phyloP scores from a whole-genome alignment of 2,113 vertebrate species.

The Scomber scombrus region DNA sequence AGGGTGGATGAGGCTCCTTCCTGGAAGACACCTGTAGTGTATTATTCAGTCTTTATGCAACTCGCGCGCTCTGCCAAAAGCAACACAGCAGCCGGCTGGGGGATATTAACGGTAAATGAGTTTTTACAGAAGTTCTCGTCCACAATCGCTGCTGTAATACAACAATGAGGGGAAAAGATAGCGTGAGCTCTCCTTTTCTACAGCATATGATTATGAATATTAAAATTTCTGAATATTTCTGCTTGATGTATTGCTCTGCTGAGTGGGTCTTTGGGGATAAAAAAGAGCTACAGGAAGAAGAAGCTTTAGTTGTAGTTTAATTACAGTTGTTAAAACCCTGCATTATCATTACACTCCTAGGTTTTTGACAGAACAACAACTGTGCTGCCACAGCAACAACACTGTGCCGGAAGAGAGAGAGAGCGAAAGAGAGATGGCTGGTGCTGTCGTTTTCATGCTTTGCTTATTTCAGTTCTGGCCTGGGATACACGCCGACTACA shows the following conservation, averaged over 20 bases:
- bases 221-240: conserved; percentile 17
- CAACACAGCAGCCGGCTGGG: conserved; percentile 18
- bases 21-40: conserved; percentile 38
- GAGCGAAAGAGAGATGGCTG: background rate
- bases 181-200: conserved; percentile 16
- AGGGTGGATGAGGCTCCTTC: conserved; percentile 13
- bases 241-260: conserved; percentile 19
- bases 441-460: conserved; percentile 22
- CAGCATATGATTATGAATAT: background rate
- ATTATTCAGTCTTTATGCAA: conserved; percentile 35
- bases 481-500: conserved; percentile 12
- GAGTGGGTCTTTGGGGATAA: conserved; percentile 21
- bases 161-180: conserved; percentile 17
- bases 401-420: conserved; percentile 24
- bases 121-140: conserved; percentile 51
- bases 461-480: conserved; percentile 9
- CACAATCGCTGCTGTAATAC: conserved; percentile 50
- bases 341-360: conserved; percentile 72
- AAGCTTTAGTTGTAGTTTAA: conserved; percentile 52
- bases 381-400: conserved; percentile 76
- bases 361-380: conserved; percentile 71
- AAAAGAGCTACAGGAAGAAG: conserved; percentile 11
- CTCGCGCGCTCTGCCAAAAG: conserved; percentile 32
- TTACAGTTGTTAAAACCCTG: conserved; percentile 64
- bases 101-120: conserved; percentile 45